Evolutionary conservation across 2,797 vertebrate species (phyloP), one percentile per base, ranked within the genome.

Genomic region (Enteromius argenteus): DNA sequence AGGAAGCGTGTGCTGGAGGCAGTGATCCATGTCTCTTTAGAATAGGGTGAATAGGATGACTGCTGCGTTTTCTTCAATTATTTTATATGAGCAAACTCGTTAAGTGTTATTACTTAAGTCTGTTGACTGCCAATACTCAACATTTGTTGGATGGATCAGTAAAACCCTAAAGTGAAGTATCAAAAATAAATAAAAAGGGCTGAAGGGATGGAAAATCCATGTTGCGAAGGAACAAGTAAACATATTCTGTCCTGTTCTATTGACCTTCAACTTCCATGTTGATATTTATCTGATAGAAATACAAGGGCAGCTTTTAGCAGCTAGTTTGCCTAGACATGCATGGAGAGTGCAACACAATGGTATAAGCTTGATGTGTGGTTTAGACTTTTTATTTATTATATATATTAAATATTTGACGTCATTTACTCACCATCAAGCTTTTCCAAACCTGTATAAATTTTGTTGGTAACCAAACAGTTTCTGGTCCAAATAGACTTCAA

Each of bases 21-120:
- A 84, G 53, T 80, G 64, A 83, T 37, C 84, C 56, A 10, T 83
- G 79, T 37, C 80, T 79, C 21, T n/a, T 66, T 78, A 80, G 78
- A 49, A 67, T n/a, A 51, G 64, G 67, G 58, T 42, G 62, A 44
- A 67, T 64, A 17, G 27, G 60, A 64, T 80, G 73, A 81, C 71
- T 35, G 13, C 80, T 27, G 49, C 56, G 64, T 85, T 64, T 64
- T 64, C 72, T 72, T 23, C 49, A 80, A 77, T 67, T 10, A 21
- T 80, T 80, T 4, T 58, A 83, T 60, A 80, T 56, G 53, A 85
- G 37, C 49, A 58, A 27, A 27, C 30, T 53, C 11, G n/a, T 56
- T 7, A 35, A 80, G 62, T 27, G 23, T 56, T 4, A 23, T 60
- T 39, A 46, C 30, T 21, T 21, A n/a, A n/a, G 67, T 64, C 44